phyloP scores from a whole-genome alignment of 2,888 invertebrate genomes.

The Auanema freiburgensis region DNA sequence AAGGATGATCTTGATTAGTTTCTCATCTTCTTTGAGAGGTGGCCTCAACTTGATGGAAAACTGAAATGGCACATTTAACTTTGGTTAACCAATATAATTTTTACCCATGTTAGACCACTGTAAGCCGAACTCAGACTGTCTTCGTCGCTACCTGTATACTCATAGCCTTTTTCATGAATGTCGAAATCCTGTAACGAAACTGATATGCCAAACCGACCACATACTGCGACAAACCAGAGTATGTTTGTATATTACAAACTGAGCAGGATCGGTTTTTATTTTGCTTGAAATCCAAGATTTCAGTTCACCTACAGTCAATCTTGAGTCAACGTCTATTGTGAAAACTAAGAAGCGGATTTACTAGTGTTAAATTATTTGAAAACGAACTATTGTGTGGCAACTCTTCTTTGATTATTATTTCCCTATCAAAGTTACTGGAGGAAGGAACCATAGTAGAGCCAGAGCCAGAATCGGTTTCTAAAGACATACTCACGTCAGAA shows the following conservation, averaged over 20 bases:
- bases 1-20: conserved; percentile 34
- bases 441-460: conserved; percentile 6
- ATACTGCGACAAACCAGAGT: conserved; percentile 4
- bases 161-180: conserved; percentile 23
- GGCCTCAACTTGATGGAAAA: conserved; percentile 41
- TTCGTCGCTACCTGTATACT: conserved; percentile 6
- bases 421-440: conserved; percentile 3
- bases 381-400: conserved; percentile 2
- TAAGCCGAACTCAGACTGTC: conserved; percentile 1
- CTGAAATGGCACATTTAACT: conserved; percentile 14
- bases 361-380: no score
- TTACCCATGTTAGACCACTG: background rate
- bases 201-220: background rate
- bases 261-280: conserved; percentile 26
- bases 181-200: conserved; percentile 15
- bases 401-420: background rate
- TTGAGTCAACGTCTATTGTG: conserved; percentile 34
- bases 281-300: conserved; percentile 38
- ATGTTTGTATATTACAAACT: conserved; percentile 38
- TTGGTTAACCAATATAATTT: no score
- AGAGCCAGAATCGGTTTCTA: conserved; percentile 1
- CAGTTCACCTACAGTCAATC: conserved; percentile 33
- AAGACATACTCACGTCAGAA: no score
- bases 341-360: no score
- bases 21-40: conserved; percentile 43